Evolutionary conservation across 2,888 invertebrate genomes (phyloP), one percentile per base, ranked within the genome.

Genomic region (Drosophila macrospina): DNA sequence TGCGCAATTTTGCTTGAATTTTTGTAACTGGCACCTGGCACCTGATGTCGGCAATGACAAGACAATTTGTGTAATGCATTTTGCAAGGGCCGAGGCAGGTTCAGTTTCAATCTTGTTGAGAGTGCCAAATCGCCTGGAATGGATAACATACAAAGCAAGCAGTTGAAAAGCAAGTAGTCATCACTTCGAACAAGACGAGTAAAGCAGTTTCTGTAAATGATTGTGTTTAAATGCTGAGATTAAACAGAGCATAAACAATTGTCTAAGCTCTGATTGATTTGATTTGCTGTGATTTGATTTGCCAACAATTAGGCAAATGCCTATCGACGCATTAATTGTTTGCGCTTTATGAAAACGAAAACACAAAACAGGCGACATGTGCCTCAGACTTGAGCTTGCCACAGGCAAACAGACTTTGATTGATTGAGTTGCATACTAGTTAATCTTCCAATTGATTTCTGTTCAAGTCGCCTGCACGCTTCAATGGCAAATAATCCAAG

Each of bases 41-140:
- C 59, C 72, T 45, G 72, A 10, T 47, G 47, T 16, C 37, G 20
- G 20, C 15, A 41, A 56, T 65, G 61, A 65, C 72, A 63, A 56
- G 65, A 62, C 62, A 78, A 76, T 78, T 74, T 76, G 79, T 65
- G 75, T 78, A 74, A 76, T 76, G 79, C 62, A 74, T 75, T 78
- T 42, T 54, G 13, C 32, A 41, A 13, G 30, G 20, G 10, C 41
- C 6, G 16, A 16, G 5, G 11, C 26, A 15, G 15, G 6, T 8
- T 4, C 32, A 13, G 20, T 20, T 41, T 41, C 8, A 11, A 13
- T 54, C 41, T 30, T 20, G 20, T 41, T 13, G 13, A 20, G 8
- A 30, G 16, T n/a, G 28, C 4, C 5, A 30, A 54, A 41, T 20
- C 13, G 13, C 5, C 16, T 41, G 7, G 11, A 39, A 30, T 5